A percentile compares a stretch with the other conserved stretches of the same genome.
These are phyloP conservation scores for Drosophila lacteicornis DNA, from an alignment of 1,140 invertebrate genomes.

Conservation along the genomic window DNA sequence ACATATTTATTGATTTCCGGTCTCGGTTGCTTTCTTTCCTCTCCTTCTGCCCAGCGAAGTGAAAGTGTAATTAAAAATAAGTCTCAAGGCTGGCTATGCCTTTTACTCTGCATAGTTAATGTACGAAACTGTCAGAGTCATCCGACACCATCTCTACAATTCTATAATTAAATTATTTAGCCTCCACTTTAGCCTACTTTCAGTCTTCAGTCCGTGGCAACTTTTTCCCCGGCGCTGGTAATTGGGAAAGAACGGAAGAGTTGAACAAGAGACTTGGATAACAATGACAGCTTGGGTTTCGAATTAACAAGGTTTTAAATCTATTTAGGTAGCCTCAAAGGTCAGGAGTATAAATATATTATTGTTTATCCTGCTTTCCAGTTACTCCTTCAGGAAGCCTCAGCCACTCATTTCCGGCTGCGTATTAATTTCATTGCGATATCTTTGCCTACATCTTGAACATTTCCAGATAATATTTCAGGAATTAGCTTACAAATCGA, in stretches of 20 bases:
- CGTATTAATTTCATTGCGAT: conserved; percentile 21
- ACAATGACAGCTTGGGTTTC: background rate
- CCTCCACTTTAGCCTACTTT: conserved; percentile 30
- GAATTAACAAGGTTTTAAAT: background rate
- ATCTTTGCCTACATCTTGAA: conserved; percentile 36
- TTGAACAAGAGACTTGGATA: conserved; percentile 17
- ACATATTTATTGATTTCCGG: conserved; percentile 82
- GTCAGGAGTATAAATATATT: background rate
- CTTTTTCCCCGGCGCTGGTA: background rate
- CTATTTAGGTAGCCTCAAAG: background rate
- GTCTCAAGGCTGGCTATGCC: conserved; percentile 19
- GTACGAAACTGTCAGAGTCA: conserved; percentile 16
- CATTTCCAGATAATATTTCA: conserved; percentile 49
- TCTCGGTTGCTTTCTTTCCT: background rate
- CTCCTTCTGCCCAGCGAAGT: background rate
- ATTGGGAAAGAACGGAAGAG: background rate
- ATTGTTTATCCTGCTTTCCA: background rate
- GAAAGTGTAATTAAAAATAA: conserved; percentile 64
- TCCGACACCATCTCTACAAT: conserved; percentile 12
- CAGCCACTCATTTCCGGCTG: conserved; percentile 12
- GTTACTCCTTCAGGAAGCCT: background rate
- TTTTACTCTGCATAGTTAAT: conserved; percentile 31
- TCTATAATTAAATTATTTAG: conserved; percentile 67
- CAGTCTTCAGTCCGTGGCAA: background rate
- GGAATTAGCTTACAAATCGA: conserved; percentile 68